A percentile compares a stretch with the other conserved stretches of the same genome.
Evolutionary conservation across 2,113 vertebrate species (phyloP).

Genomic region (Mugil cephalus): DNA sequence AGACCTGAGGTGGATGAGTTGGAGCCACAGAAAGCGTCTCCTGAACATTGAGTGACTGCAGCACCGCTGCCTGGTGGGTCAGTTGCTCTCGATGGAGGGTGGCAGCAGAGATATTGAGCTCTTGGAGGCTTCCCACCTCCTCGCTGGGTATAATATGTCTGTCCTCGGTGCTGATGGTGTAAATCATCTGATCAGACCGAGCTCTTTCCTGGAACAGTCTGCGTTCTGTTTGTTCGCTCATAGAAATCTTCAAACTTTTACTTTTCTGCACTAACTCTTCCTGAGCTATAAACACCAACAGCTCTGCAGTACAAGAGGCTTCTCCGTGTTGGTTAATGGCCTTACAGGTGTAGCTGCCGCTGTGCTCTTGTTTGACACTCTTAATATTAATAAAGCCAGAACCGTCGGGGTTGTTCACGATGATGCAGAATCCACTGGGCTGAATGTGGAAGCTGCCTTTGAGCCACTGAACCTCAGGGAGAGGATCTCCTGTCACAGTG

Average conservation of each 20-base stretch:
- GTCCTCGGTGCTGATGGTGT: constrained; percentile 79
- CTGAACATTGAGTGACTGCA: constrained; percentile 77
- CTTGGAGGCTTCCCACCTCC: constrained; percentile 68
- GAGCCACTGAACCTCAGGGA: constrained; percentile 87
- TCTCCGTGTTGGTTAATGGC: constrained; percentile 86
- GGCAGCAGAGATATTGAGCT: constrained; percentile 75
- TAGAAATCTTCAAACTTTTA: constrained; percentile 70
- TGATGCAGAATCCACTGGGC: constrained; percentile 64
- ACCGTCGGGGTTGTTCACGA: constrained; percentile 83
- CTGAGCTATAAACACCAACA: constrained; percentile 75
- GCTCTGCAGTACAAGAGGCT: constrained; percentile 83
- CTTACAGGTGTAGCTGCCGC: constrained; percentile 86
- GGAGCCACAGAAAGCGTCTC: constrained; percentile 66
- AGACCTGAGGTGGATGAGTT: constrained; percentile 47
- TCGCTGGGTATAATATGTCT: constrained; percentile 78
- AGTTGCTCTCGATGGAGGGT: constrained; percentile 75
- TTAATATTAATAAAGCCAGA: constrained; percentile 86
- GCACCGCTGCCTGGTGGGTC: constrained; percentile 76
- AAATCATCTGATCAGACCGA: constrained; percentile 76
- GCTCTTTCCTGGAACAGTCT: constrained; percentile 61
- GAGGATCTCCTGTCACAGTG: constrained; percentile 81
- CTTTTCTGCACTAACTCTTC: constrained; percentile 68
- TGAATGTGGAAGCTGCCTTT: constrained; percentile 80
- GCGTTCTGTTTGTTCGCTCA: constrained; percentile 73
- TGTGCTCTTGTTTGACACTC: constrained; percentile 80